Conservation (phyloP, 2,888 invertebrate genomes). For the Brenthis daphne region DNA sequence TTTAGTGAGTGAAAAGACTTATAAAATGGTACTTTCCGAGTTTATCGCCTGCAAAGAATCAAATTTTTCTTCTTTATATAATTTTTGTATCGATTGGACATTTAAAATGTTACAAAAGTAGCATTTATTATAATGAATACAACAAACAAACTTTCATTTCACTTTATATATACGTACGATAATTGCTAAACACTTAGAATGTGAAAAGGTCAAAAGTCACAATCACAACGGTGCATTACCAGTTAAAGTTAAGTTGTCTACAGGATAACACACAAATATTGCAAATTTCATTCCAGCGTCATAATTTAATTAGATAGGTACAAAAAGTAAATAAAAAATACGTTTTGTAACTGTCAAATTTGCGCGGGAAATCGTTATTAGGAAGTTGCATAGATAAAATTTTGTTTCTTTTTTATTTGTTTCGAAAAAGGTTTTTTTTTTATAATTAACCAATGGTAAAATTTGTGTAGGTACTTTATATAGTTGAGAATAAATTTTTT, state of each 20-base stretch:
- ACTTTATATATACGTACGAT: neutral
- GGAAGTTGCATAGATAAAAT: neutral
- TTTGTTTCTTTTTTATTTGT: neutral
- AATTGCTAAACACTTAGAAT: conserved; percentile 5
- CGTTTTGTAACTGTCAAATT: neutral
- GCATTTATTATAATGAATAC: conserved; percentile 1
- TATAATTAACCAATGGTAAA: no score
- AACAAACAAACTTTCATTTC: conserved; percentile 7
- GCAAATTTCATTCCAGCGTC: neutral
- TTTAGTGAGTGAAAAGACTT: no score
- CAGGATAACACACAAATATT: neutral
- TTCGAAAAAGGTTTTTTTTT: no score
- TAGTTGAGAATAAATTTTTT: no score
- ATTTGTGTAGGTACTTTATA: no score
- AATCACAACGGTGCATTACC: neutral
- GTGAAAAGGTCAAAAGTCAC: conserved; percentile 12
- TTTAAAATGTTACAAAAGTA: neutral
- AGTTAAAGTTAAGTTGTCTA: neutral
- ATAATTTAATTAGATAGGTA: no score
- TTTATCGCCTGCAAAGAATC: no score
- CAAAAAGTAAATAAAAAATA: neutral
- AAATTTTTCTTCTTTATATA: no score
- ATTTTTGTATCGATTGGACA: no score
- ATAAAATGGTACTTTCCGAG: no score
- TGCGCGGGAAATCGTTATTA: neutral